A percentile compares a stretch with the other conserved stretches of the same genome.
Conservation (phyloP, 2,113 vertebrate species). For the Macaca mulatta region DNA sequence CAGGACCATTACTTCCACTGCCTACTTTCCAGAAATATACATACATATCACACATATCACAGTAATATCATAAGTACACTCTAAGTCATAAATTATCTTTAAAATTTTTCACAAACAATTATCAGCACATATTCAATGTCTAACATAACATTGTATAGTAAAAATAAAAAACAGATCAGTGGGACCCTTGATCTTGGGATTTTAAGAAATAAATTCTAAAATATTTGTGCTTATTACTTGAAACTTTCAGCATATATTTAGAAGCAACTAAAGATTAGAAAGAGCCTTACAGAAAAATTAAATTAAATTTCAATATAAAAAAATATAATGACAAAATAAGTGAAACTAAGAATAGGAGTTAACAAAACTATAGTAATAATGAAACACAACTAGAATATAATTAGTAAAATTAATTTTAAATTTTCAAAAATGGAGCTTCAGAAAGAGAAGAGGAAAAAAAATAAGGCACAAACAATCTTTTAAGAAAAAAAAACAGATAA, state of each 20-base stretch:
- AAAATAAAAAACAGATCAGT: not conserved
- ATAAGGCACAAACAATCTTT: not conserved
- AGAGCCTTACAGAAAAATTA: not conserved
- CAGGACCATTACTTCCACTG: not conserved
- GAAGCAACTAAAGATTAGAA: not conserved
- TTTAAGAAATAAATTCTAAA: not conserved
- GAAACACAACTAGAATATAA: not conserved
- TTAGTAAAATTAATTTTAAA: not conserved
- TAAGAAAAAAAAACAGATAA: not conserved
- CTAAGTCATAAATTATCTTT: not conserved
- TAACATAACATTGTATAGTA: not conserved
- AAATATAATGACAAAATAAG: not conserved
- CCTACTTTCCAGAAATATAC: not conserved
- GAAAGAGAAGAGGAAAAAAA: not conserved
- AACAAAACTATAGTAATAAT: not conserved
- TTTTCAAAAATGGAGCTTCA: not conserved
- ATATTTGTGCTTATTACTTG: not conserved
- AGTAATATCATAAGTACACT: not conserved
- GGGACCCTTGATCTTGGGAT: not conserved
- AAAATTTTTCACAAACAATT: not conserved
- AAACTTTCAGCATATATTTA: not conserved
- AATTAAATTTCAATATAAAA: not conserved
- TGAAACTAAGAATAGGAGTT: not conserved
- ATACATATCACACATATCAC: not conserved
- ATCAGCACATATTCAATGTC: not conserved